These are phyloP conservation scores for Venturia canescens DNA, from an alignment of 1,140 invertebrate genomes.

Conservation along the genomic window DNA sequence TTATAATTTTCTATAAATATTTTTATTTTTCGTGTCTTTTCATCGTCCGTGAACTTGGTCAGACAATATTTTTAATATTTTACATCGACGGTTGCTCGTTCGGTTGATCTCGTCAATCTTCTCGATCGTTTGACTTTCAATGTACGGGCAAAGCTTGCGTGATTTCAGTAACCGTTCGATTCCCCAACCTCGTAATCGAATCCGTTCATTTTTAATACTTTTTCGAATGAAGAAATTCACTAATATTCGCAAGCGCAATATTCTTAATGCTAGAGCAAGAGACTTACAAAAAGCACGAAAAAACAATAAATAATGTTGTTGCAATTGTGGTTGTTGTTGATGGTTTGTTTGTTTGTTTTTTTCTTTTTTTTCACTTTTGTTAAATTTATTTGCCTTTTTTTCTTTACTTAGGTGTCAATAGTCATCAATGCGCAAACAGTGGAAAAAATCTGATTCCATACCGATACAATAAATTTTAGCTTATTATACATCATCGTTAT, in stretches of 20 bases:
- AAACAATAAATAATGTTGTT: slow-evolving; percentile 57
- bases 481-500: slow-evolving; percentile 73
- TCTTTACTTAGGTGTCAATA: slow-evolving; percentile 67
- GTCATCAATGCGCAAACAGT: slow-evolving; percentile 72
- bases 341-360: too few species aligned
- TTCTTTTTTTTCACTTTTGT: slow-evolving; percentile 53
- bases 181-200: slow-evolving; percentile 14
- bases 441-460: slow-evolving; percentile 74
- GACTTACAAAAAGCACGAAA: slow-evolving; percentile 60
- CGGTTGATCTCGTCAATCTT: slow-evolving; percentile 39
- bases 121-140: neutral
- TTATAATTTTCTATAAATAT: neutral
- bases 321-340: neutral
- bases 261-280: slow-evolving; percentile 57
- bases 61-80: slow-evolving; percentile 23
- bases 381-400: slow-evolving; percentile 66
- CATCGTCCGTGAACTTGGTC: slow-evolving; percentile 45
- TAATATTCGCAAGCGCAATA: slow-evolving; percentile 48
- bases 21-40: slow-evolving; percentile 47
- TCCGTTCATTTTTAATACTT: neutral
- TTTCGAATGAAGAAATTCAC: neutral
- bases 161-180: neutral
- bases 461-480: slow-evolving; percentile 74
- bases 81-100: slow-evolving; percentile 5
- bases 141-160: neutral